Evolutionary conservation across 1,140 invertebrate species (phyloP).

Genomic region (Drosophila nigrodunni): DNA sequence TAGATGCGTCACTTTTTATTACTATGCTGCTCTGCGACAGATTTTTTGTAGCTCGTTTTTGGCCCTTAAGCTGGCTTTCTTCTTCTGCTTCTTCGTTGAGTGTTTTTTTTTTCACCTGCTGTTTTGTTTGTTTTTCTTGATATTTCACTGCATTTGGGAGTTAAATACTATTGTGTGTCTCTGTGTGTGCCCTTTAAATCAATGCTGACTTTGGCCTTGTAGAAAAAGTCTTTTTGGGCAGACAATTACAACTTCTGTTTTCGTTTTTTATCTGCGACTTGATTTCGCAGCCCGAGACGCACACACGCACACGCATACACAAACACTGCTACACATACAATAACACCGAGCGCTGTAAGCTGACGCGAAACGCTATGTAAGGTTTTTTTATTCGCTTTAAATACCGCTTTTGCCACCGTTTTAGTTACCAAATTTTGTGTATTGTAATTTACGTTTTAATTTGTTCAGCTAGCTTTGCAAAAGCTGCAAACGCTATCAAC

Average conservation of each 20-base stretch:
- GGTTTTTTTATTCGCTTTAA: constrained; percentile 12
- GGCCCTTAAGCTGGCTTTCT: constrained; percentile 20
- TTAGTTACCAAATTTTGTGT: not conserved
- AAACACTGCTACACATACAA: constrained; percentile 19
- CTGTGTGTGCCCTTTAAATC: constrained; percentile 12
- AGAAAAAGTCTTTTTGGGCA: constrained; percentile 41
- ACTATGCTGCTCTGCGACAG: constrained; percentile 4
- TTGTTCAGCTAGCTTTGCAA: constrained; percentile 5
- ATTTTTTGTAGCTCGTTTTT: constrained; percentile 21
- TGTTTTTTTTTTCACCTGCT: constrained; percentile 17
- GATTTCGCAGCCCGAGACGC: constrained; percentile 30
- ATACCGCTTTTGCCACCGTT: not conserved
- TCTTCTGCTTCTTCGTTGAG: constrained; percentile 1
- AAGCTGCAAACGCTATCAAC: constrained; percentile 28
- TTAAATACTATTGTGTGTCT: not conserved
- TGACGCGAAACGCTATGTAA: constrained; percentile 19
- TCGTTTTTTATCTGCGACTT: constrained; percentile 44
- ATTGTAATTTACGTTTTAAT: constrained; percentile 7
- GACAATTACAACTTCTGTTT: constrained; percentile 46
- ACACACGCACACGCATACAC: constrained; percentile 9
- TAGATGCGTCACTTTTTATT: constrained; percentile 23
- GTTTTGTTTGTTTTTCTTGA: constrained; percentile 13
- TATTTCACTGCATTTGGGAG: constrained; percentile 5
- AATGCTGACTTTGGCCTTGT: constrained; percentile 39
- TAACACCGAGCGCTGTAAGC: constrained; percentile 29